Percentiles rank a stretch among this genome's conserved stretches.
These are phyloP conservation scores for Caranx ignobilis DNA, from an alignment of 2,113 vertebrate species.

Conservation along the genomic window DNA sequence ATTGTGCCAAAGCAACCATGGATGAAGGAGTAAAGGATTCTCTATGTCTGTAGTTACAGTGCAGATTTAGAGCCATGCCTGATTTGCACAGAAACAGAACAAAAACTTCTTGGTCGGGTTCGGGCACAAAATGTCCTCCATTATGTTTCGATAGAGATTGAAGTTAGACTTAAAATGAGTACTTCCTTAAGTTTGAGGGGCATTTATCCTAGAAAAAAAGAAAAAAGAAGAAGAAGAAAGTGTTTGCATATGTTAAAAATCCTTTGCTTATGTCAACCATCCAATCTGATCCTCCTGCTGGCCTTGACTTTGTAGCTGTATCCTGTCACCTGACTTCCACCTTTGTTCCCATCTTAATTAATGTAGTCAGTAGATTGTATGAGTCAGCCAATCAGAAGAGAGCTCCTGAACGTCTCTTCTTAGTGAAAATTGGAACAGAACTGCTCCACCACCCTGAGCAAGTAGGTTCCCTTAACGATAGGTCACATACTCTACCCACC, in stretches of 20 bases:
- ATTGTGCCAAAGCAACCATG: slow-evolving; percentile 28
- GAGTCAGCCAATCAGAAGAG: too few relatives aligned
- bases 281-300: too few relatives aligned
- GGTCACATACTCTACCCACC: too few relatives aligned
- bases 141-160: neutral
- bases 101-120: neutral
- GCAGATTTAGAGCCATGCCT: neutral
- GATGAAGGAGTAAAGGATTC: slow-evolving; percentile 7
- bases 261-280: neutral
- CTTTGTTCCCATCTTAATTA: neutral
- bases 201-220: neutral
- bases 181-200: neutral
- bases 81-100: neutral
- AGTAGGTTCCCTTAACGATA: too few relatives aligned
- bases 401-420: too few relatives aligned
- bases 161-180: neutral
- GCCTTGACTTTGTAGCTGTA: neutral
- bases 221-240: too few relatives aligned
- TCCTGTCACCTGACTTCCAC: neutral
- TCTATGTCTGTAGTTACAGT: neutral
- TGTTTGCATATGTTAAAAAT: neutral
- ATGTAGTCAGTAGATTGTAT: too few relatives aligned
- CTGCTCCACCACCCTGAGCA: too few relatives aligned
- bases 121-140: neutral
- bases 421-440: too few relatives aligned